A percentile compares a stretch with the other conserved stretches of the same genome.
phyloP scores from a whole-genome alignment of 2,113 vertebrate genomes.

The Cavia porcellus region DNA sequence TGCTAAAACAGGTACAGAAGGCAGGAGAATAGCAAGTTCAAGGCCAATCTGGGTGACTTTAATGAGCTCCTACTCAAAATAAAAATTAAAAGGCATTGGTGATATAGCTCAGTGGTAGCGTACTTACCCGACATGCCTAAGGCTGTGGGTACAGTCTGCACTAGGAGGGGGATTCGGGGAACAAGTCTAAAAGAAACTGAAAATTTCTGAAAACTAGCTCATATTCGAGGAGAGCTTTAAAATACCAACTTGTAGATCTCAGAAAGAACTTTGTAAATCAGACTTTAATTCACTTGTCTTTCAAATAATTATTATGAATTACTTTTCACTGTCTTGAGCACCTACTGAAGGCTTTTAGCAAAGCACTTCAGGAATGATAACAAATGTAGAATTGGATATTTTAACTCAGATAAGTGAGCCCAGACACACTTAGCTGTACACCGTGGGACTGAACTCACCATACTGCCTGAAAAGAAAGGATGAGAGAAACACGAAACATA shows the following conservation, averaged over 20 bases:
- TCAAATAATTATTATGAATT: slow-evolving; percentile 53
- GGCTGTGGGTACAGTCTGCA: background rate
- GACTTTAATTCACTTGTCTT: slow-evolving; percentile 49
- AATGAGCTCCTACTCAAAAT: background rate
- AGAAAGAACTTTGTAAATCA: slow-evolving; percentile 57
- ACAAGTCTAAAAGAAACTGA: background rate
- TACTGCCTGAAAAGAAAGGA: background rate
- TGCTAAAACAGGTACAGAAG: slow-evolving; percentile 50
- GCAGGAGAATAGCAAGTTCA: background rate
- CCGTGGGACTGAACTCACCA: background rate
- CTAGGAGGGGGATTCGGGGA: background rate
- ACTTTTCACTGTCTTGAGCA: background rate
- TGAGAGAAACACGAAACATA: background rate
- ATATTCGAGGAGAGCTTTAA: background rate
- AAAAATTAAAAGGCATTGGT: background rate
- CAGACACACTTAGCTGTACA: background rate
- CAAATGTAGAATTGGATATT: slow-evolving; percentile 14
- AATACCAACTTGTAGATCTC: slow-evolving; percentile 38
- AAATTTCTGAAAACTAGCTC: slow-evolving; percentile 10
- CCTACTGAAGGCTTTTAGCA: slow-evolving; percentile 15
- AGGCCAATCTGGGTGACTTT: background rate
- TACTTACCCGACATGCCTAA: background rate
- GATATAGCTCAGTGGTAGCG: background rate
- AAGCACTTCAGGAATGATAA: background rate
- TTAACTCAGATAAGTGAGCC: slow-evolving; percentile 25